These are phyloP conservation scores for Ostrea edulis DNA, from an alignment of 1,140 invertebrate genomes.

Conservation along the genomic window DNA sequence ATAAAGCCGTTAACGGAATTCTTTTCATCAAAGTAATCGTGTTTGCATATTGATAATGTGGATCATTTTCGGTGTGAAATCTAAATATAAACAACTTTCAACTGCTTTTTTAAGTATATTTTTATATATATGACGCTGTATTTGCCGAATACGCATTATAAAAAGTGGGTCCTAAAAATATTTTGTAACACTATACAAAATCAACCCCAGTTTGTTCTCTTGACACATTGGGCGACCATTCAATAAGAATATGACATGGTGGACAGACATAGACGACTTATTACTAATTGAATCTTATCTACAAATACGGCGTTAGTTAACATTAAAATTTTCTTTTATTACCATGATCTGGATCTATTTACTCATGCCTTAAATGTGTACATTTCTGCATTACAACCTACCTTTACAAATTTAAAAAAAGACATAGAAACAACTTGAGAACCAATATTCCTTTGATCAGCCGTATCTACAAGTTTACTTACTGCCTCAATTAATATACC, in stretches of 20 bases:
- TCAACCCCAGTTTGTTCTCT: neutral
- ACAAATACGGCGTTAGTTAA: neutral
- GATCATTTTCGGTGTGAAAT: conserved; percentile 32
- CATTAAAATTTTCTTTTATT: neutral
- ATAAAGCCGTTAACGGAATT: conserved; percentile 15
- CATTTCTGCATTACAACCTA: conserved; percentile 2
- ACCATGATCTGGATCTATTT: neutral
- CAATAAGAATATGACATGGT: neutral
- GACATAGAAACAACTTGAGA: neutral
- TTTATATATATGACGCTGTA: neutral
- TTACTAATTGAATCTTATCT: conserved; percentile 29
- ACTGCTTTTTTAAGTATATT: neutral
- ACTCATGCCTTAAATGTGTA: neutral
- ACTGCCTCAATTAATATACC: neutral
- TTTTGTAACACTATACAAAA: neutral
- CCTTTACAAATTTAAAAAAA: conserved; percentile 1
- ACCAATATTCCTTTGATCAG: neutral
- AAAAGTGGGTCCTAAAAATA: conserved; percentile 3
- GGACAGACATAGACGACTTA: neutral
- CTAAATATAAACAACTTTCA: conserved; percentile 36
- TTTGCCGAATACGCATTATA: neutral
- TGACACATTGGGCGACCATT: neutral
- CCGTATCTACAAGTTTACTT: neutral
- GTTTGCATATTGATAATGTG: conserved; percentile 32
- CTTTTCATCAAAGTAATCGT: conserved; percentile 37